Evolutionary conservation across 2,113 vertebrate genomes (phyloP), one percentile per base, ranked within the genome.

Genomic region (Pipa parva): DNA sequence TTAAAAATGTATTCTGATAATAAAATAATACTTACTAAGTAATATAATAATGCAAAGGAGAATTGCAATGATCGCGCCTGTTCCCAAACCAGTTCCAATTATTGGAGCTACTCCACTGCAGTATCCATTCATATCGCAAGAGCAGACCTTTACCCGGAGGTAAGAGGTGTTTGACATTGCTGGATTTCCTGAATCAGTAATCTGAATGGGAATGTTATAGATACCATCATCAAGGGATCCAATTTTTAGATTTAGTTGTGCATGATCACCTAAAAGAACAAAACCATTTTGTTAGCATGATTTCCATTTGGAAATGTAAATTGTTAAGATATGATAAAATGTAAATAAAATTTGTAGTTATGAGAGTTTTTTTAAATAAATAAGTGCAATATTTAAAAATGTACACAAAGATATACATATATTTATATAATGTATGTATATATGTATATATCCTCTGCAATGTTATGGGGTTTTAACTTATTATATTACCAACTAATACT

Each of bases 11-110:
- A n/a, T n/a, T n/a, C n/a, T n/a, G n/a, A n/a, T 33, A n/a, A 2
- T 1, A 37, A 24, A 49, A 2, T 9, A 61, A 6, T 74, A 94
- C 95, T 98, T 77, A 99, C 97, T 91, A 63, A 99, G 95, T 75
- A 99, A 88, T 79, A 95, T 95, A 85, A 99, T 97, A 82, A 99
- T 93, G 72, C 97, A 98, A 11, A 99, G 93, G 20, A 99, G 91
- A 81, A 99, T 97, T 65, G 97, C 89, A 39, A 99, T 95, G 82
- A 98, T 99, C 68, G 94, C 94, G 0, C 95, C 97, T 0, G 97
- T 99, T 68, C 97, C 92, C 56, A 99, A 84, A 13, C 97, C 95
- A 1, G 95, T 91, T 0, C 93, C 95, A 72, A 95, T 91, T 2
- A 98, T 95, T 31, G 89, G 86, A 58, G 96, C 91, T 72, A 94